phyloP scores from a whole-genome alignment of 2,888 invertebrate species.

The Hydrotaea cyrtoneurina region DNA sequence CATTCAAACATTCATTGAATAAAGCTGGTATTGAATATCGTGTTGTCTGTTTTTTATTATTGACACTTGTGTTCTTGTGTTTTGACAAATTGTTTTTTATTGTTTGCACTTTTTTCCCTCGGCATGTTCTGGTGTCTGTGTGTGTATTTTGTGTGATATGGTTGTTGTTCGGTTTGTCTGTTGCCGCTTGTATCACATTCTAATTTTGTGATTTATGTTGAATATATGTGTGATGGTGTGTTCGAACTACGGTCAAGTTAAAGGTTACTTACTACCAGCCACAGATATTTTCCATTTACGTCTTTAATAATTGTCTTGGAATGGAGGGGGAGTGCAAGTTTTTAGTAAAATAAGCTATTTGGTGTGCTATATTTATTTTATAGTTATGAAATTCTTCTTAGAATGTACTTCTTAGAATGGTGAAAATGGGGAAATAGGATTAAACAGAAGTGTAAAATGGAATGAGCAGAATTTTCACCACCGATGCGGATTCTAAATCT shows the following conservation, averaged over 20 bases:
- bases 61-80: conserved; percentile 42
- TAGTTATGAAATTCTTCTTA: too few relatives aligned
- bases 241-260: not conserved
- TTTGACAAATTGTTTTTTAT: conserved; percentile 47
- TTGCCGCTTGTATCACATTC: not conserved
- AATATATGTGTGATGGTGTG: not conserved
- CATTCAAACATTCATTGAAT: conserved; percentile 5
- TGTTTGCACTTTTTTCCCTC: conserved; percentile 14
- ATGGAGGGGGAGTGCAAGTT: too few relatives aligned
- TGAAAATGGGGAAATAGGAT: too few relatives aligned
- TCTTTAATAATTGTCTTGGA: too few relatives aligned
- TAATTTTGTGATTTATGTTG: conserved; percentile 10
- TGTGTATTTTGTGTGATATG: not conserved
- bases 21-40: conserved; percentile 10
- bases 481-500: too few relatives aligned
- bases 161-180: not conserved
- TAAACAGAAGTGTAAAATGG: too few relatives aligned
- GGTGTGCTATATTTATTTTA: too few relatives aligned
- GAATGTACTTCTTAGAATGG: too few relatives aligned
- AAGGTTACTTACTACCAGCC: not conserved
- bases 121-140: not conserved
- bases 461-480: too few relatives aligned
- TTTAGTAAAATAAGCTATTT: too few relatives aligned
- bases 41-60: conserved; percentile 39
- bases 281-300: not conserved